Conservation (phyloP, 2,888 invertebrate species). For the Ceratothoa steindachneri region DNA sequence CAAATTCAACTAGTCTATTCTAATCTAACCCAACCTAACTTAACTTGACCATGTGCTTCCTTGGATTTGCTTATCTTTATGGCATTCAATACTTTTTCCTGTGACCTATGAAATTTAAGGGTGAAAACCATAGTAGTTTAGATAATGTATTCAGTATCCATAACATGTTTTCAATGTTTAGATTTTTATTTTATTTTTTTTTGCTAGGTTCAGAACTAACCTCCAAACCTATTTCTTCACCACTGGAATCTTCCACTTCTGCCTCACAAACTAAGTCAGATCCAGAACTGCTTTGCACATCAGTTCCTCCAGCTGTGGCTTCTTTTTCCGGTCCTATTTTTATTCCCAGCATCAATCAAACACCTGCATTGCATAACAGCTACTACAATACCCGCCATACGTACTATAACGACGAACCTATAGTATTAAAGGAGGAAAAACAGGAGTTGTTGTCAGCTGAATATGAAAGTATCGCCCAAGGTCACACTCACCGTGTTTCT, state of each 20-base stretch:
- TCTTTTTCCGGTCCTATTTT: constrained; percentile 6
- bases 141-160: no score
- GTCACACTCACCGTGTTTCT: background rate
- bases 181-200: no score
- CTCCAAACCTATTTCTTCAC: background rate
- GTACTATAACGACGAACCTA: background rate
- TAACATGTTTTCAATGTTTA: no score
- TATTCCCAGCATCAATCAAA: background rate
- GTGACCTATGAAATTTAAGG: no score
- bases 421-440: background rate
- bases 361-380: background rate
- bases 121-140: no score
- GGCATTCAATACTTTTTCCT: no score
- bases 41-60: no score
- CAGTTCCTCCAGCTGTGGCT: constrained; percentile 3
- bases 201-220: background rate
- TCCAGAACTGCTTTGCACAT: background rate
- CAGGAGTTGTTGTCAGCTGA: background rate
- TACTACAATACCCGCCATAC: background rate
- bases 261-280: background rate
- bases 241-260: background rate
- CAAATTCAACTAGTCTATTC: no score
- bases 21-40: no score
- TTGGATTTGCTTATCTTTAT: no score
- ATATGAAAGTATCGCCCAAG: background rate